Evolutionary conservation across 2,888 invertebrate genomes (phyloP).

Genomic region (Troglohyphantes excavatus): DNA sequence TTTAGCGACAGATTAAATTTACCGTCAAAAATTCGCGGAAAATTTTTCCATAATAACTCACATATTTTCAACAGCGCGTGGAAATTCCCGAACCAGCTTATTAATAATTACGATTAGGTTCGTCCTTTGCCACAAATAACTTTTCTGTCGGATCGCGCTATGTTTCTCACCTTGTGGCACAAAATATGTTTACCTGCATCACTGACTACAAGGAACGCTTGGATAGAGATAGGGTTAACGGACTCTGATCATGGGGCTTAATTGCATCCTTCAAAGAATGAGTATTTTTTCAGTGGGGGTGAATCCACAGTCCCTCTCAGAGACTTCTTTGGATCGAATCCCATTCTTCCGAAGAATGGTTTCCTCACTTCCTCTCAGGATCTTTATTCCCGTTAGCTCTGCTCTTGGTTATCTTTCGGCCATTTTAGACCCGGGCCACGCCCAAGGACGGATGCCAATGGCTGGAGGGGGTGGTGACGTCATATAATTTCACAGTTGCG

Average conservation of each 20-base stretch:
- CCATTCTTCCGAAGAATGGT: too few species aligned
- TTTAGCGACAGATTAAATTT: too few species aligned
- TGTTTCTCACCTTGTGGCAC: background rate
- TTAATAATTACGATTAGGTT: background rate
- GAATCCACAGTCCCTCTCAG: too few species aligned
- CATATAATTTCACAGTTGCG: slow-evolving; percentile 50
- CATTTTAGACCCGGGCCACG: too few species aligned
- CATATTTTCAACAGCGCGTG: too few species aligned
- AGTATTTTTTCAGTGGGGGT: background rate
- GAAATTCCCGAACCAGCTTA: background rate
- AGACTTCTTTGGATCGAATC: too few species aligned
- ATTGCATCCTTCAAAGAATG: slow-evolving; percentile 5
- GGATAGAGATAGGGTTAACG: background rate
- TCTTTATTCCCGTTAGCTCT: background rate
- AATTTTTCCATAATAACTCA: too few species aligned
- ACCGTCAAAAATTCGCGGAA: too few species aligned
- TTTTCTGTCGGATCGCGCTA: background rate
- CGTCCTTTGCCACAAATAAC: background rate
- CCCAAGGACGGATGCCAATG: slow-evolving; percentile 57
- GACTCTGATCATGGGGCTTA: background rate
- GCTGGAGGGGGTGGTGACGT: slow-evolving; percentile 60
- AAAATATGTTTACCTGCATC: background rate
- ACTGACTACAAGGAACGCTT: background rate
- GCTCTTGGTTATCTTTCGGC: slow-evolving; percentile 54
- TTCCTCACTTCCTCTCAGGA: too few species aligned